Percentiles rank a stretch among this genome's conserved stretches.
These are phyloP conservation scores for Amblyteles armatorius DNA, from an alignment of 2,888 invertebrate species.

Conservation along the genomic window DNA sequence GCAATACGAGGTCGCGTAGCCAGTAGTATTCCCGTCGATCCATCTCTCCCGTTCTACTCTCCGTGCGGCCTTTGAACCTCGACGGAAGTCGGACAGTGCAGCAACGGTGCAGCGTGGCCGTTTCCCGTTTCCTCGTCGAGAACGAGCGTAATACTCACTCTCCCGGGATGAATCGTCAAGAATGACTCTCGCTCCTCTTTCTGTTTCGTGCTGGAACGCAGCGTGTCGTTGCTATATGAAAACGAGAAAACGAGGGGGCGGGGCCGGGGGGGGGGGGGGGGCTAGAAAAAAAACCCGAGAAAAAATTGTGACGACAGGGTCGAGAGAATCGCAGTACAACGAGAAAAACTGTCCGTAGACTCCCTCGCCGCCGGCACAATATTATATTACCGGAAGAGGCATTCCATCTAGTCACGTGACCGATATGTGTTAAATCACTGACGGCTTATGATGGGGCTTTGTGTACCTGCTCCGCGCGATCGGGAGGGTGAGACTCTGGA, in stretches of 20 bases:
- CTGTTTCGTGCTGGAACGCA: slow-evolving; percentile 43
- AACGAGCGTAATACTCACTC: slow-evolving; percentile 45
- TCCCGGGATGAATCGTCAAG: slow-evolving; percentile 55
- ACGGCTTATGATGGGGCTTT: neutral
- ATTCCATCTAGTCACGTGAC: slow-evolving; percentile 14
- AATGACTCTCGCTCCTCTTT: slow-evolving; percentile 47
- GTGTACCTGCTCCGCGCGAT: neutral
- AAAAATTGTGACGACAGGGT: slow-evolving; percentile 27
- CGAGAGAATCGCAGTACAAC: slow-evolving; percentile 27
- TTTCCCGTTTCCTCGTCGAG: slow-evolving; percentile 14
- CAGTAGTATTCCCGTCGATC: neutral
- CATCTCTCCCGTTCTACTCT: slow-evolving; percentile 23
- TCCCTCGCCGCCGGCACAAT: slow-evolving; percentile 1
- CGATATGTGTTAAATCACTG: slow-evolving; percentile 10
- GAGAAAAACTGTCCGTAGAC: neutral
- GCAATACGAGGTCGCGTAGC: slow-evolving; percentile 17
- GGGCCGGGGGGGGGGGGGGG: neutral
- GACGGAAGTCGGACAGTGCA: slow-evolving; percentile 45
- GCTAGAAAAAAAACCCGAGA: neutral
- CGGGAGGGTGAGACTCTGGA: neutral
- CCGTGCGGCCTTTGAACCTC: slow-evolving; percentile 56
- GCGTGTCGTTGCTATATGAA: slow-evolving; percentile 8
- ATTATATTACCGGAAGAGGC: slow-evolving; percentile 47
- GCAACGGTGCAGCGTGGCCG: slow-evolving; percentile 14
- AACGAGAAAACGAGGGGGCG: neutral